Base-by-base conservation (phyloP, 1,140 invertebrate genomes). In the Drosophila sp. region DNA sequence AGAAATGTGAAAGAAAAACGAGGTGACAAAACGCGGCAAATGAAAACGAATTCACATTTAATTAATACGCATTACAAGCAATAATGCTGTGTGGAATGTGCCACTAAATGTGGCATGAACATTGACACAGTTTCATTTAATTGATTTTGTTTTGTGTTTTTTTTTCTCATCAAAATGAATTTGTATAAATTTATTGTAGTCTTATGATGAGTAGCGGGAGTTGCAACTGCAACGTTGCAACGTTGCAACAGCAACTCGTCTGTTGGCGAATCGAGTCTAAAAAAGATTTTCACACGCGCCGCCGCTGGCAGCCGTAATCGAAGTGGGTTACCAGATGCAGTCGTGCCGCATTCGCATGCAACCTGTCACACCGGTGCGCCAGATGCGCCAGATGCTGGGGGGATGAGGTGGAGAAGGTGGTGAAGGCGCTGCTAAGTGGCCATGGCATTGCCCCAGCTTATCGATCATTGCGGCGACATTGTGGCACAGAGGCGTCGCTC, bases 291-390 rank as follows among this genome's bases (percentile, higher is more conserved):
- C 84, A 89, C 83, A 89, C 82, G 82, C 82, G 78, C 63, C 78
- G 51, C 16, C 16, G 36, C 53, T 50, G 58, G 38, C 61, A 54
- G 29, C 53, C 43, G 81, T 89, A 87, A 82, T 89, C 83, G 84
- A 87, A 87, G 83, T 87, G 83, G 83, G 83, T 87, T 87, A 89
- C 72, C 82, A 89, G 82, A 76, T 76, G 83, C 83, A 87, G 69
- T 87, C 83, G 84, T 89, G 84, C 81, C 80, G 82, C 81, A 87
- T 86, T 86, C 74, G 81, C 81, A 80, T 84, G 72, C 82, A 87
- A 87, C 82, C 82, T 87, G 82, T 89, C 82, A 73, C 72, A 89
- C 57, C 82, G 73, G 65, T 74, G 72, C 78, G 64, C 48, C 63
- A 53, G 11, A 13, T 21, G n/a, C n/a, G n/a, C n/a, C n/a, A 27